Conservation (phyloP, 1,140 invertebrate species). For the Ips typographus region DNA sequence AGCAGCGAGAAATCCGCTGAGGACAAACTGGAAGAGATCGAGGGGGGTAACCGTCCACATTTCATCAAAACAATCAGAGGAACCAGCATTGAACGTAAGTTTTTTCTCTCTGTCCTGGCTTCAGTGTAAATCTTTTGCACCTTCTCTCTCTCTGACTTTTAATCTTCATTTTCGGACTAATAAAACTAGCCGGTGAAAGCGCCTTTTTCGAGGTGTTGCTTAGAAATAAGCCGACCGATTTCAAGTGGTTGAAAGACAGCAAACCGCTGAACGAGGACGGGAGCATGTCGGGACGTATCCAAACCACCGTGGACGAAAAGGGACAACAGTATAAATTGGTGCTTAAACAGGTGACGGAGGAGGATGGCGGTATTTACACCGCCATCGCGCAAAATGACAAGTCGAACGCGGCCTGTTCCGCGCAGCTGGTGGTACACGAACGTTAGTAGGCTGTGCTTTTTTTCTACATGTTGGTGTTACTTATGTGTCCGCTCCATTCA, state of each 20-base stretch:
- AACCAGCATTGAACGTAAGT: constrained; percentile 76
- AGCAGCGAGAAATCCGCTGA: constrained; percentile 38
- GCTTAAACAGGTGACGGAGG: constrained; percentile 76
- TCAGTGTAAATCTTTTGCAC: background rate
- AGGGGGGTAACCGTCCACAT: constrained; percentile 62
- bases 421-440: constrained; percentile 81
- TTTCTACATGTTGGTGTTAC: too few species aligned
- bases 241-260: constrained; percentile 91
- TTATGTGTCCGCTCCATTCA: too few species aligned
- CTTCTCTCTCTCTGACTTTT: constrained; percentile 2
- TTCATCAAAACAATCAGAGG: constrained; percentile 75
- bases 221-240: constrained; percentile 57
- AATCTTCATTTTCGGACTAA: constrained; percentile 16
- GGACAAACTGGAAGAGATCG: constrained; percentile 46
- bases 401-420: constrained; percentile 79
- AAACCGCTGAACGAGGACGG: constrained; percentile 69
- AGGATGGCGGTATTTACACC: constrained; percentile 89
- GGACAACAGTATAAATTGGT: constrained; percentile 66
- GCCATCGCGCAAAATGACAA: constrained; percentile 82
- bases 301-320: constrained; percentile 59
- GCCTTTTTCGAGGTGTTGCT: constrained; percentile 82
- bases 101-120: background rate
- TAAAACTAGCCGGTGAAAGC: constrained; percentile 74
- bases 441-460: constrained; percentile 59
- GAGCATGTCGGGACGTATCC: constrained; percentile 72